These are phyloP conservation scores for Drosophila diplacantha DNA, from an alignment of 2,888 invertebrate species.

Conservation along the genomic window DNA sequence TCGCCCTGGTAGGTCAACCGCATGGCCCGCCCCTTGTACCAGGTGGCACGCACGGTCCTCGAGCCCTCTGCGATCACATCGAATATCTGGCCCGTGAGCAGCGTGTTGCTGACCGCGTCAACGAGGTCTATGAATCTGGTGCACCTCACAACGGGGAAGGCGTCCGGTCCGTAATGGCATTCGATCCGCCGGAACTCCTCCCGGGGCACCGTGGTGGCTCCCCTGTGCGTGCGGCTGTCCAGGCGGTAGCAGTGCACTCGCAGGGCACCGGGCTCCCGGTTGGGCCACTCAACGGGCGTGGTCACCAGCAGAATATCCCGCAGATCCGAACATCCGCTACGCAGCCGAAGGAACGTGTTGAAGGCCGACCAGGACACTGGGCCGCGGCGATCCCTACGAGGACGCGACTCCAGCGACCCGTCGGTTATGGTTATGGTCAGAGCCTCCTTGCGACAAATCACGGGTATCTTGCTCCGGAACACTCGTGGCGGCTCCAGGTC, in stretches of 20 bases:
- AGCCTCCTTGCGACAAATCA: too few relatives aligned
- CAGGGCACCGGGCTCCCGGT: background rate
- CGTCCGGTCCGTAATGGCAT: background rate
- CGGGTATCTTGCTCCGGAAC: too few relatives aligned
- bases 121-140: background rate
- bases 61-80: fast-evolving
- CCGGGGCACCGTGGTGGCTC: background rate
- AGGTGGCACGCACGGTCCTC: background rate
- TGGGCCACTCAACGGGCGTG: background rate
- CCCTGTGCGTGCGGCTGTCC: background rate
- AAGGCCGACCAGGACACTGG: background rate
- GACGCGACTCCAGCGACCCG: too few relatives aligned
- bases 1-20: background rate
- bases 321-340: background rate
- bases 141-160: background rate
- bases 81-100: background rate
- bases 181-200: background rate
- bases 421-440: too few relatives aligned
- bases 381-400: too few relatives aligned
- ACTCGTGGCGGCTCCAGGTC: too few relatives aligned
- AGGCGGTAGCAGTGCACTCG: background rate
- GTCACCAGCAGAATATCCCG: background rate
- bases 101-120: background rate
- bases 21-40: background rate
- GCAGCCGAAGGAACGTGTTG: background rate